Evolutionary conservation across 2,113 vertebrate species (phyloP), one percentile per base, ranked within the genome.

Genomic region (Genyomyrus donnyi): DNA sequence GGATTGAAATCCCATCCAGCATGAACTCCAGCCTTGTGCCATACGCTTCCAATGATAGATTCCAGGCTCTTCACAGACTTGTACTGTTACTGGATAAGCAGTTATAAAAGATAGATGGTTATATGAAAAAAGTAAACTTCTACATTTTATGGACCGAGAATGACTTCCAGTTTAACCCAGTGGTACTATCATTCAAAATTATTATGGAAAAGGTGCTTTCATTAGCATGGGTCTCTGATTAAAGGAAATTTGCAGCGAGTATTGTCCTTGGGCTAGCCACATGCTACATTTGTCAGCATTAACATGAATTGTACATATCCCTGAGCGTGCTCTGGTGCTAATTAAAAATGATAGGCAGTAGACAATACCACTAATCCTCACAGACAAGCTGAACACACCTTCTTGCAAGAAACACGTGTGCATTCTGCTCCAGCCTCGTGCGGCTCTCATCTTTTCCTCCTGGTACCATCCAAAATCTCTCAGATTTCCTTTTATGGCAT

Each of bases 341-440:
- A 93, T 93, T 91, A 92, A 92, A 92, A 90, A 56, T 85, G 91
- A 92, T 91, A 58, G 70, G 83, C 88, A 77, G 83, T 49, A 90
- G 91, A 91, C 83, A 90, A 91, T 49, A 58, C 86, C 89, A 88
- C 91, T 91, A 91, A 93, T 92, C 86, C 91, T 88, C 74, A 45
- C 42, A 89, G 92, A 92, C 91, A 90, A 27, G 21, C 89, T 62
- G 56, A 90, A 87, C 50, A 70, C 66, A 87, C 89, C 58, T 74
- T 84, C 85, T 91, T 90, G 89, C 83, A 31, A 90, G 90, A 86
- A 88, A 90, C 89, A 77, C 27, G n/a, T 45, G 31, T 80, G 83
- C 46, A 27, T 70, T 62, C 85, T 52, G 27, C 39, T 27, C 85
- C 31, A 58, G 85, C 74, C 90, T 50, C 87, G 46, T 21, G 35